Evolutionary conservation across 37 sponge, comb jelly and placozoan species (phyloP), one percentile per base, ranked within the genome.

Genomic region (Axinella damicornis): DNA sequence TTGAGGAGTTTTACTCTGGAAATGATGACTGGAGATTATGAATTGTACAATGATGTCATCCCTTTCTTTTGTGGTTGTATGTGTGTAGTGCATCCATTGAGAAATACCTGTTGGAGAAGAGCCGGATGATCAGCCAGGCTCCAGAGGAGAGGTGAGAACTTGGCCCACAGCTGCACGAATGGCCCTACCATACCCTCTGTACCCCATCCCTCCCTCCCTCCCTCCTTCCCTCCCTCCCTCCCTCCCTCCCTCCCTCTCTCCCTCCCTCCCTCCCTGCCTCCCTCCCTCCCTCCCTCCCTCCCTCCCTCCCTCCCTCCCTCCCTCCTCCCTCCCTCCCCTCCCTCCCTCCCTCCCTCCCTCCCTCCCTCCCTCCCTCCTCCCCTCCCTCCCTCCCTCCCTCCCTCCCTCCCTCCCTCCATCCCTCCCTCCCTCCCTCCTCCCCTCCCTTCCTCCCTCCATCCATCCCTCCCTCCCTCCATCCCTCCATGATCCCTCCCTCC

Each of bases 81-180:
- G 19, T n/a, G 13, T 75, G 11, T 64, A 91, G 95, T n/a, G 95
- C 98, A 2, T 92, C 88, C 17, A 98, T 98, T 83, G 96, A 96
- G 93, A 96, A 98, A 73, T 98, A 98, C 62, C 82, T 98, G 25
- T 65, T 98, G 64, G 99, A 98, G 87, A 96, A 96, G 89, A 97
- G 97, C 62, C 58, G 99, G 41, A 91, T 98, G 32, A 82, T 94
- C 52, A 85, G 85, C 57, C 95, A 96, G 65, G 87, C 96, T 11
- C 82, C 81, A 11, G 86, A 82, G 58, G 99, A 98, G 73, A 87
- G 94, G 94, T 94, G 71, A n/a, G 80, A 40, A 56, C 15, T 5
- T 12, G 13, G 68, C 35, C 17, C 65, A 41, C 25, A 22, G 64
- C 13, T 64, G 18, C 35, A 16, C 15, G 31, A 14, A 72, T 41